Conservation (phyloP, 2,888 invertebrate species). For the Strigamia maritima region DNA sequence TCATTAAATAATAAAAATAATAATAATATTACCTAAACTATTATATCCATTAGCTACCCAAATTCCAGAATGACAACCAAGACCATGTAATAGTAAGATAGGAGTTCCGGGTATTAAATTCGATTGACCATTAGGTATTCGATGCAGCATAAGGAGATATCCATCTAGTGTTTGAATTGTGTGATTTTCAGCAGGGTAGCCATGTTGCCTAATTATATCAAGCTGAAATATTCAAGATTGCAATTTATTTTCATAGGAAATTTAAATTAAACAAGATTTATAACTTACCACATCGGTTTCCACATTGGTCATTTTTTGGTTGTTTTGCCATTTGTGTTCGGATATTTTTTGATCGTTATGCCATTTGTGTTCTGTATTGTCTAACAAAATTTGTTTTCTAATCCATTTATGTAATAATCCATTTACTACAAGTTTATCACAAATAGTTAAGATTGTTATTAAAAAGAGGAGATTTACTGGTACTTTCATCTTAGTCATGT, state of each 20-base stretch:
- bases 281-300: neutral
- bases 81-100: neutral
- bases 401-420: neutral
- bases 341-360: neutral
- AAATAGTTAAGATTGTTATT: neutral
- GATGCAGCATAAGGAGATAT: neutral
- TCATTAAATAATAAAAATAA: neutral
- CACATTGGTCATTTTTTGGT: neutral
- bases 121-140: neutral
- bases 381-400: neutral
- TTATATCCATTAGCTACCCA: neutral
- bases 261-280: neutral
- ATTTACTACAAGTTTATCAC: neutral
- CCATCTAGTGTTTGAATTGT: neutral
- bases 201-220: neutral
- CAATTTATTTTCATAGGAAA: neutral
- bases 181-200: neutral
- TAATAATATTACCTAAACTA: neutral
- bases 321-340: neutral
- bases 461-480: neutral
- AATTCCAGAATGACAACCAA: neutral
- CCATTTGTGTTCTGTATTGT: neutral
- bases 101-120: neutral
- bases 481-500: neutral
- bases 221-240: neutral